A percentile compares a stretch with the other conserved stretches of the same genome.
These are phyloP conservation scores for Chloropsis hardwickii DNA, from an alignment of 2,113 vertebrate species.

Conservation along the genomic window DNA sequence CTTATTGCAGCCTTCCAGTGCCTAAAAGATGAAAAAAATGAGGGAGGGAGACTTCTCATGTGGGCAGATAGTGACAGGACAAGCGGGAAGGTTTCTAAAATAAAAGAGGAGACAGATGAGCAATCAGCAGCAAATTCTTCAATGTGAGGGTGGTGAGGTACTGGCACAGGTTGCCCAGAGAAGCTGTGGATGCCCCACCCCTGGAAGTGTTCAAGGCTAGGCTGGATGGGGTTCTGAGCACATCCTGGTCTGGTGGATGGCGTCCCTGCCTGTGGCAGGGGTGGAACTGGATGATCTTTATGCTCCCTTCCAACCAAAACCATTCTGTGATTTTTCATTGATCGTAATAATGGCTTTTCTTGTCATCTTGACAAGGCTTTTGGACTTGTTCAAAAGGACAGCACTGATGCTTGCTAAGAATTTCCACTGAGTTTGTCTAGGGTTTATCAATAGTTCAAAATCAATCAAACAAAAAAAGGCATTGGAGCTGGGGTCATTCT, in stretches of 20 bases:
- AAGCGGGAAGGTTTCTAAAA: background rate
- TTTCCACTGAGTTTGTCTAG: background rate
- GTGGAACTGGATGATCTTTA: background rate
- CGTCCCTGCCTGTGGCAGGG: background rate
- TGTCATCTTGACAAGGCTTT: background rate
- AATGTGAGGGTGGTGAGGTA: background rate
- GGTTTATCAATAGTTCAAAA: background rate
- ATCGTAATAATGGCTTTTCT: background rate
- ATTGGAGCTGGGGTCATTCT: background rate
- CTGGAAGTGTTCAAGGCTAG: background rate
- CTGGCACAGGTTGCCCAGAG: background rate
- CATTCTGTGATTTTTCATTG: background rate
- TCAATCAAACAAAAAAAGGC: background rate
- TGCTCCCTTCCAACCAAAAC: background rate
- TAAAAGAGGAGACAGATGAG: background rate
- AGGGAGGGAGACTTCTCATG: accelerated
- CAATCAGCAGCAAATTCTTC: background rate
- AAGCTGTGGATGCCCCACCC: background rate
- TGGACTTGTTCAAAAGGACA: background rate
- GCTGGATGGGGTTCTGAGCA: background rate
- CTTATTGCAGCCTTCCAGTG: background rate
- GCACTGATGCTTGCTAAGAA: background rate
- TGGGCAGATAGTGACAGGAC: background rate
- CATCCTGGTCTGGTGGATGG: background rate
- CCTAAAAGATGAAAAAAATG: background rate